These are phyloP conservation scores for Drosophila saltans DNA, from an alignment of 1,140 invertebrate genomes.

Conservation along the genomic window DNA sequence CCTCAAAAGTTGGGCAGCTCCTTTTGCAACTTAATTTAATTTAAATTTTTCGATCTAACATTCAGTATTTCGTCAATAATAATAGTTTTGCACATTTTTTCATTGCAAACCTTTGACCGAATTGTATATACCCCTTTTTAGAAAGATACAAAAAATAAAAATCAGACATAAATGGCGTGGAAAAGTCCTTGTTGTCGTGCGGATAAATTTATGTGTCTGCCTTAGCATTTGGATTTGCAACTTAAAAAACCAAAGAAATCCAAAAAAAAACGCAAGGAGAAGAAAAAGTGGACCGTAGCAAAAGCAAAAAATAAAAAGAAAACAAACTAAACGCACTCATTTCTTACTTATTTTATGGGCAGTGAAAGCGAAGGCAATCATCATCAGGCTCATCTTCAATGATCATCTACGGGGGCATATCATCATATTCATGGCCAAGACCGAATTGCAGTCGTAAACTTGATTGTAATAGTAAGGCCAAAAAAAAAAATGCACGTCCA, in stretches of 20 bases:
- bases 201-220: slow-evolving; percentile 28
- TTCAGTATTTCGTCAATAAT: too few species aligned
- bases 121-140: not conserved
- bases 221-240: slow-evolving; percentile 3
- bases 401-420: slow-evolving; percentile 44
- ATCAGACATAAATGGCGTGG: slow-evolving; percentile 18
- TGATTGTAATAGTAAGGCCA: slow-evolving; percentile 73
- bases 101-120: not conserved
- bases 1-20: too few species aligned
- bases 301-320: not conserved
- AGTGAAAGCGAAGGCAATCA: slow-evolving; percentile 52
- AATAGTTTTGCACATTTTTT: not conserved
- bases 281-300: not conserved
- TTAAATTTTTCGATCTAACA: too few species aligned
- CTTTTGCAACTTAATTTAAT: too few species aligned
- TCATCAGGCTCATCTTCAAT: slow-evolving; percentile 48
- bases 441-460: slow-evolving; percentile 74
- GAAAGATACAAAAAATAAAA: not conserved
- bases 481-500: slow-evolving; percentile 32
- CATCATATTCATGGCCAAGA: slow-evolving; percentile 71
- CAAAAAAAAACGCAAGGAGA: not conserved
- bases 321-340: slow-evolving; percentile 12
- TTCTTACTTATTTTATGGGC: slow-evolving; percentile 34
- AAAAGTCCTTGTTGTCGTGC: slow-evolving; percentile 11
- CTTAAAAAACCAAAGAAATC: not conserved